Evolutionary conservation across 2,888 invertebrate species (phyloP), one percentile per base, ranked within the genome.

Genomic region (Tinea pellionella): DNA sequence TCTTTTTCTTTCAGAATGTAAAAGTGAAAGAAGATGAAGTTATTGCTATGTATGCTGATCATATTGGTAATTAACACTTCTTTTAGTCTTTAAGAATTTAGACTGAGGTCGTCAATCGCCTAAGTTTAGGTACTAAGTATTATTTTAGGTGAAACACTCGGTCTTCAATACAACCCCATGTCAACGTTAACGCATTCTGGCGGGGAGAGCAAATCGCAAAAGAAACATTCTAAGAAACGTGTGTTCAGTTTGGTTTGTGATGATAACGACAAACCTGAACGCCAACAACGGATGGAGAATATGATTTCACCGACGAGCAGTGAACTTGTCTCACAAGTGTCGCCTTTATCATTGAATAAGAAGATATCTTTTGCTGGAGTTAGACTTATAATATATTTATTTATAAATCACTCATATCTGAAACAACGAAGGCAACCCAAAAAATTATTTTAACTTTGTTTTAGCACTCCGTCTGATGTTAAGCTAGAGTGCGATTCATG

Each of bases 11-110:
- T 8, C 65, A 85, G 84, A 66, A 70, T 43, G 67, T 84, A n/a
- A 69, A 69, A 64, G 71, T 77, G 0, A 67, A 63, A 1, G 70
- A 76, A 61, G 83, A 80, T 9, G 68, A 84, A 47, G 68, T 82
- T 0, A 60, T 60, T 0, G 65, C 61, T 0, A 72, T 83, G 71
- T 81, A 82, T 41, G 70, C 71, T 0, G 67, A 71, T 0, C 59
- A 42, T 13, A 18, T 15, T 42, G 59, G 59, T 59, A 59, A 42
- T 24, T 24, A 24, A 24, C 6, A 2, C 12, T 16, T 53, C 13
- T 47, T 47, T 9, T n/a, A n/a, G n/a, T n/a, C 11, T 37, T 11
- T 37, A 9, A 37, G 11, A 9, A n/a, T n/a, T n/a, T n/a, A n/a
- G n/a, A n/a, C n/a, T n/a, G n/a, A n/a, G n/a, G n/a, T n/a, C n/a